A percentile compares a stretch with the other conserved stretches of the same genome.
These are phyloP conservation scores for Erythrocercus mccallii DNA, from an alignment of 2,113 vertebrate genomes.

Conservation along the genomic window DNA sequence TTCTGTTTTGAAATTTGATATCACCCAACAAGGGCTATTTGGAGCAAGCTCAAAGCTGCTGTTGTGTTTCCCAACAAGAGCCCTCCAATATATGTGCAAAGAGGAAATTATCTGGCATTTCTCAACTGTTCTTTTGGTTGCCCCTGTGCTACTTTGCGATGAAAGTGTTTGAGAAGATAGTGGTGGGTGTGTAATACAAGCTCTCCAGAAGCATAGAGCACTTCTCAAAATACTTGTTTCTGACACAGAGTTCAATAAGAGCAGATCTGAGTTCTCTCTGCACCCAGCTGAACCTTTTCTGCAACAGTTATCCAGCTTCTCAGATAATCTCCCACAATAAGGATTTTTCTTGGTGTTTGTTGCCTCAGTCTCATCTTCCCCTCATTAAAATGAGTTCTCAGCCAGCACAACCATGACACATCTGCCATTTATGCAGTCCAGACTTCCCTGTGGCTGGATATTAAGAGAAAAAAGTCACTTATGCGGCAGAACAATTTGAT, in stretches of 20 bases:
- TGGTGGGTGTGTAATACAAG: background rate
- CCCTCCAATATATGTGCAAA: background rate
- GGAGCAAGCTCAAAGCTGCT: background rate
- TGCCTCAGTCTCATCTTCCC: background rate
- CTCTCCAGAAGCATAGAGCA: background rate
- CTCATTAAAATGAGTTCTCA: background rate
- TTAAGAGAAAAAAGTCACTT: background rate
- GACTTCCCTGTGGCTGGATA: background rate
- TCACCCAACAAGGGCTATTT: background rate
- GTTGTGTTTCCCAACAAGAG: background rate
- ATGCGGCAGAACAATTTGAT: background rate
- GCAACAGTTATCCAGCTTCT: background rate
- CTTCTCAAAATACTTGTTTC: background rate
- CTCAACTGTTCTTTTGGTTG: background rate
- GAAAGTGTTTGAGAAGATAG: background rate
- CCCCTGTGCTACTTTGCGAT: background rate
- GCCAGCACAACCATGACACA: background rate
- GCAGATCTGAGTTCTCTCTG: background rate
- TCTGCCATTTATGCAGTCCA: background rate
- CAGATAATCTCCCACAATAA: background rate
- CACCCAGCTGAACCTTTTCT: background rate
- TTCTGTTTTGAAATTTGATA: background rate
- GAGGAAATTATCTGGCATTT: constrained; percentile 19
- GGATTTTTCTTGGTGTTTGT: background rate
- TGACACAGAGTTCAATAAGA: background rate